Base-by-base conservation (phyloP, 2,797 vertebrate species). In the Australoheros facetus region DNA sequence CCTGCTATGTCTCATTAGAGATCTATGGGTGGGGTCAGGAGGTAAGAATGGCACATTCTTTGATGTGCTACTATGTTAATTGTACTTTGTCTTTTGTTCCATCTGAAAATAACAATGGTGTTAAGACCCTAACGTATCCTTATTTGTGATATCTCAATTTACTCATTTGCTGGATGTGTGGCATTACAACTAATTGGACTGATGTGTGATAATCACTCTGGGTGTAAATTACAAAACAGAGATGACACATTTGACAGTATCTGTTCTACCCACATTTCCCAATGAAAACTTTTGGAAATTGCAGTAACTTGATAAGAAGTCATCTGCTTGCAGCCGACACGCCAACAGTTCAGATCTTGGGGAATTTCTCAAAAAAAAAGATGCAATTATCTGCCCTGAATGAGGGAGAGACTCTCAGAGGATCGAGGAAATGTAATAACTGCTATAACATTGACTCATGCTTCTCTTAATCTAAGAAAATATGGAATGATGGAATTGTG, bases 401-500 rank as follows among this genome's bases (percentile, higher is more conserved):
- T 77, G 72, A 74, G 56, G 19, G 26, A 71, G 55, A 53, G 55
- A 55, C 55, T 76, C 84, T 88, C 80, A 1, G 1, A 48, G 70
- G 87, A 86, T 13, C 37, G 9, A 7, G 75, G 21, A 82, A 85
- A 90, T 88, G 66, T 88, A 89, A 92, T 89, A 91, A 83, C 76
- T 53, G 64, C 77, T 75, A 81, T 58, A 82, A 85, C 32, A 76
- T 66, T 9, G 2, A 78, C 76, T 64, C 77, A 86, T 82, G 66
- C 58, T 69, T 83, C 57, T 77, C 77, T 85, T 85, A 90, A 90
- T 84, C 66, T 70, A 59, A 60, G 39, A 84, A 81, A 85, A 88
- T 58, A 77, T 45, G 57, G 23, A 82, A 62, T 73, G 74, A 87
- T 89, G 62, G 73, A 87, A 83, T 88, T 79, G 75, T 37, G 73